Evolutionary conservation across 2,113 vertebrate species (phyloP).

Genomic region (Synodontis membranacea): DNA sequence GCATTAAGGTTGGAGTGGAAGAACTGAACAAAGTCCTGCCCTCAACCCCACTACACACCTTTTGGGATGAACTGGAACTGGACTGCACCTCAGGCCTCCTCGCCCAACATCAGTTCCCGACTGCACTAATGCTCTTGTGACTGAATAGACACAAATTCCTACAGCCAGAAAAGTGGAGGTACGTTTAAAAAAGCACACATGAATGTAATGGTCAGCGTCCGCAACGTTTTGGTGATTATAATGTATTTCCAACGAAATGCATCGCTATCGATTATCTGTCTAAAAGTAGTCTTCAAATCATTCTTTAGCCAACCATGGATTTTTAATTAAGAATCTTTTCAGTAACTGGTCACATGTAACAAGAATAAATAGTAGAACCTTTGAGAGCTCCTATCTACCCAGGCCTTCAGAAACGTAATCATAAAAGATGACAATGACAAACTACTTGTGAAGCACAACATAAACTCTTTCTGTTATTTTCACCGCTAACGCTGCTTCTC

Average conservation of each 20-base stretch:
- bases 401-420: neutral
- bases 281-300: neutral
- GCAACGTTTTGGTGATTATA: neutral
- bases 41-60: too few relatives aligned
- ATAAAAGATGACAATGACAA: constrained; percentile 7
- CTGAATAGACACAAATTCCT: neutral
- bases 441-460: neutral
- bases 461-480: neutral
- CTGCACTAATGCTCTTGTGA: neutral
- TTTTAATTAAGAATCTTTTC: neutral
- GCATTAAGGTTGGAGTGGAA: too few relatives aligned
- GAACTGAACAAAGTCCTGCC: too few relatives aligned
- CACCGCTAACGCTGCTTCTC: neutral
- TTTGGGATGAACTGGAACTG: too few relatives aligned
- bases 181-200: neutral
- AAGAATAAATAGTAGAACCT: neutral
- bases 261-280: neutral
- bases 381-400: neutral
- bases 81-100: too few relatives aligned
- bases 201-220: neutral
- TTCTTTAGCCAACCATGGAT: neutral
- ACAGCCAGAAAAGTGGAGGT: neutral
- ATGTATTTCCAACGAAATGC: neutral
- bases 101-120: neutral
- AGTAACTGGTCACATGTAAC: neutral